Evolutionary conservation across 2,888 invertebrate species (phyloP).

Genomic region (Eudemis profundana): DNA sequence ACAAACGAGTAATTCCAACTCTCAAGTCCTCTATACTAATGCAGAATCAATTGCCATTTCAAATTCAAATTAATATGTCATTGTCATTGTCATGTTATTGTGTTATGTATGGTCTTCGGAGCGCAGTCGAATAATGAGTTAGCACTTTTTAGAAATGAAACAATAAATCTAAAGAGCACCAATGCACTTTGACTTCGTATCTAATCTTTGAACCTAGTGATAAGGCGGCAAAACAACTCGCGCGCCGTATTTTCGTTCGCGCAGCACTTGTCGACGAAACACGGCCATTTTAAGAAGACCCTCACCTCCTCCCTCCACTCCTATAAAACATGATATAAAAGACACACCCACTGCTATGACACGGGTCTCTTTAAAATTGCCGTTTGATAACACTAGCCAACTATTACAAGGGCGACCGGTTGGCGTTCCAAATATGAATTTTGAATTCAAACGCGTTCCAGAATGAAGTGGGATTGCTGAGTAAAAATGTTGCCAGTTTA

Average conservation of each 20-base stretch:
- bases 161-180: constrained; percentile 15
- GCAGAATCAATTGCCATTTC: no score
- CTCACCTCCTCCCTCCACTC: constrained; percentile 59
- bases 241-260: constrained; percentile 84
- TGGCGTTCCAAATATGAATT: constrained; percentile 82
- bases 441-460: constrained; percentile 79
- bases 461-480: constrained; percentile 64
- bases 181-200: constrained; percentile 35
- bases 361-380: constrained; percentile 62
- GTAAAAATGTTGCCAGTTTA: constrained; percentile 13
- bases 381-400: constrained; percentile 82
- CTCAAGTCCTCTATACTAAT: no score
- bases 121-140: not conserved
- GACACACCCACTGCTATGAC: constrained; percentile 58
- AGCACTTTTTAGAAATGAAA: constrained; percentile 3
- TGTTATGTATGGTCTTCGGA: no score
- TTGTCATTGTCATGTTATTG: no score
- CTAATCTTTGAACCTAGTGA: constrained; percentile 74
- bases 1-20: no score
- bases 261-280: constrained; percentile 83
- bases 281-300: constrained; percentile 67
- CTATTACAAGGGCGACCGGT: constrained; percentile 85
- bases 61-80: no score
- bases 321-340: constrained; percentile 54
- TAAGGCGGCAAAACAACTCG: constrained; percentile 85